A percentile compares a stretch with the other conserved stretches of the same genome.
These are phyloP conservation scores for Tuta absoluta DNA, from an alignment of 2,888 invertebrate genomes.

Conservation along the genomic window DNA sequence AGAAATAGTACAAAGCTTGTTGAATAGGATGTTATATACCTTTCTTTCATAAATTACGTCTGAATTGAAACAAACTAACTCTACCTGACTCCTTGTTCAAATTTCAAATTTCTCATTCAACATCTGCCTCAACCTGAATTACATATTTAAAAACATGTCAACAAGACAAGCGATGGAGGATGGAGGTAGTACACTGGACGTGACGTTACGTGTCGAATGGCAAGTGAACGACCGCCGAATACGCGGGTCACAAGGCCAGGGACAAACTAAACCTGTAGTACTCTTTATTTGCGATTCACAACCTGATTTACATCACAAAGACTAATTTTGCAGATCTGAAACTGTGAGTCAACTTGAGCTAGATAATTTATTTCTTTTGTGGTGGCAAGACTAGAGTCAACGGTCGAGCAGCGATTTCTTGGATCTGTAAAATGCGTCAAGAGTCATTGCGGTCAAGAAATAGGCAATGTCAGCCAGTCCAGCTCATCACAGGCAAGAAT, in stretches of 20 bases:
- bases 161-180: background rate
- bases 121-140: background rate
- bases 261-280: conserved; percentile 28
- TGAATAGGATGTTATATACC: too few relatives aligned
- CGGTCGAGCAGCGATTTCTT: background rate
- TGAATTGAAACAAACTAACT: too few relatives aligned
- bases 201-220: conserved; percentile 14
- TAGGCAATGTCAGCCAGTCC: background rate
- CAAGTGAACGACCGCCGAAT: conserved; percentile 22
- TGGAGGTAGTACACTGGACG: background rate
- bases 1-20: too few relatives aligned
- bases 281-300: background rate
- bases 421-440: background rate
- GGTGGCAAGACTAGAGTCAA: background rate
- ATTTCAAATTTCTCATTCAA: too few relatives aligned
- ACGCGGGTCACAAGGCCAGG: conserved; percentile 34
- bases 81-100: too few relatives aligned
- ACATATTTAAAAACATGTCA: background rate
- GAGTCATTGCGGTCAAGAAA: background rate
- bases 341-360: background rate
- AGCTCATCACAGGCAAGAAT: background rate
- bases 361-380: conserved; percentile 1
- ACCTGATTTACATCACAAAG: background rate
- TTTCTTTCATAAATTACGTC: too few relatives aligned
- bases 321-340: background rate